Conservation (phyloP, 1,140 invertebrate genomes). For the Marisa cornuarietis region DNA sequence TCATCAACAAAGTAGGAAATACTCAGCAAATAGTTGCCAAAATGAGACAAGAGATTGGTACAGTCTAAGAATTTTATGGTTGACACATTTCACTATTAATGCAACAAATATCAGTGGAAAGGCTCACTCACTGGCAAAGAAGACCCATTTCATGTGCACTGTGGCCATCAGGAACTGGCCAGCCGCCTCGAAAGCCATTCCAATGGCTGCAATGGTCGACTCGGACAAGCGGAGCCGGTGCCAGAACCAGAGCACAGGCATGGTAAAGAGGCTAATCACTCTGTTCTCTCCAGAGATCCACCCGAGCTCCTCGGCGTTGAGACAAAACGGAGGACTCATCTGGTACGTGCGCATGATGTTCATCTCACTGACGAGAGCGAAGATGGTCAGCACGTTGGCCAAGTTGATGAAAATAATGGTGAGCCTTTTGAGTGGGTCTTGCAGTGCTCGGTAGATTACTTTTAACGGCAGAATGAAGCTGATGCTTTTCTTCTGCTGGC, state of each 20-base stretch:
- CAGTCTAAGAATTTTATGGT: no score
- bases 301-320: not conserved
- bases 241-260: not conserved
- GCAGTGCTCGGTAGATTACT: not conserved
- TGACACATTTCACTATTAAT: no score
- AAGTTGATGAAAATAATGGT: not conserved
- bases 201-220: not conserved
- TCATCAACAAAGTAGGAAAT: no score
- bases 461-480: not conserved
- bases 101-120: no score
- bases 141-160: not conserved
- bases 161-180: not conserved
- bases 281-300: not conserved
- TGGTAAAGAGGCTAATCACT: not conserved
- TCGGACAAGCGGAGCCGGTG: not conserved
- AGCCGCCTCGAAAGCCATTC: not conserved
- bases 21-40: no score
- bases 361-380: not conserved
- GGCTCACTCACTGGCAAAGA: not conserved
- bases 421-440: not conserved
- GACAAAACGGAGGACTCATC: slow-evolving; percentile 5
- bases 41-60: no score
- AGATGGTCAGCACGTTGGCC: not conserved
- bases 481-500: not conserved
- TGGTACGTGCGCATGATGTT: not conserved